Conservation (phyloP, 2,888 invertebrate genomes). For the Scaptomyza flava region DNA sequence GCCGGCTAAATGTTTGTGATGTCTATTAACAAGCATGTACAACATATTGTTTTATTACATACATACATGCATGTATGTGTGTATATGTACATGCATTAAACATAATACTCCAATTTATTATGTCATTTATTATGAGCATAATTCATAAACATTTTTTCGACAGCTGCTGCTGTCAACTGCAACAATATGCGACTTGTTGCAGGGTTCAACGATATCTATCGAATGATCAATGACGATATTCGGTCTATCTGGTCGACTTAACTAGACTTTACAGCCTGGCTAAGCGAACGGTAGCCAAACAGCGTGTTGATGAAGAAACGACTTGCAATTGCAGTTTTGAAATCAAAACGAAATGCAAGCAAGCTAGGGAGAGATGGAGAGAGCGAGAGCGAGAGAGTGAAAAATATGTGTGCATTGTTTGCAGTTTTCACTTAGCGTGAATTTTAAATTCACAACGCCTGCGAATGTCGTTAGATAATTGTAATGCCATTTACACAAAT, state of each 20-base stretch:
- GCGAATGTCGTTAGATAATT: constrained; percentile 42
- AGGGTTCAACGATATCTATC: constrained; percentile 51
- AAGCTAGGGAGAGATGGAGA: not conserved
- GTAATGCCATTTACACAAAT: constrained; percentile 47
- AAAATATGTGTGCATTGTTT: constrained; percentile 14
- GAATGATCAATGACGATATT: constrained; percentile 15
- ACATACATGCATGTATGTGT: no score
- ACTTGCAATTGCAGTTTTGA: constrained; percentile 17
- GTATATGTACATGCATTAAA: not conserved
- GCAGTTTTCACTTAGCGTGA: constrained; percentile 37
- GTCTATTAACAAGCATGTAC: not conserved
- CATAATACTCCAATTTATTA: constrained; percentile 23
- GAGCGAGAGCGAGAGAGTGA: not conserved
- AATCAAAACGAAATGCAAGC: constrained; percentile 9
- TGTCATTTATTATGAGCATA: constrained; percentile 36
- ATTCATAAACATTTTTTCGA: constrained; percentile 27
- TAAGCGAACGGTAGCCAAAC: constrained; percentile 28
- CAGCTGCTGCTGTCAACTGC: constrained; percentile 9
- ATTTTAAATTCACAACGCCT: constrained; percentile 17
- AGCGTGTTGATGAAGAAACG: constrained; percentile 6
- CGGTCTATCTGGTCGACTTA: constrained; percentile 12
- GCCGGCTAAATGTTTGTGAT: not conserved
- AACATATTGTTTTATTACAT: not conserved
- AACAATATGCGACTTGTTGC: not conserved
- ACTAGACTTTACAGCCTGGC: constrained; percentile 30